Evolutionary conservation across 2,888 invertebrate genomes (phyloP), one percentile per base, ranked within the genome.

Genomic region (Aphodius sticticus): DNA sequence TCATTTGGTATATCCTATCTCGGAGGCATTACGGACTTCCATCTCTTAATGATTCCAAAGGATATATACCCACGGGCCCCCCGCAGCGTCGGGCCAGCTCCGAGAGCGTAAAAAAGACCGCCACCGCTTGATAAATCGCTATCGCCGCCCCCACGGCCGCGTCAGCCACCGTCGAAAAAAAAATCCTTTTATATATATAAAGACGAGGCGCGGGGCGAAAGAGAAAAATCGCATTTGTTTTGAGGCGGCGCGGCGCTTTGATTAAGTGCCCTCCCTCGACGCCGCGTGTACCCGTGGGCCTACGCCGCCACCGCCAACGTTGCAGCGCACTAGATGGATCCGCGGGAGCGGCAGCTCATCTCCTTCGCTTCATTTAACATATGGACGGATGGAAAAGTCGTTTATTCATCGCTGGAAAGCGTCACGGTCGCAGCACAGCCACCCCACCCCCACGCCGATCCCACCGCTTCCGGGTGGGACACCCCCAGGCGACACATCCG

Each of bases 211-310:
- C 36, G n/a, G 74, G 35, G 37, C 74, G 74, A 81, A 81, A 85
- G 85, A 87, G 87, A 88, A 88, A 87, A 88, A 88, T 87, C 87
- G 87, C 86, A 86, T 88, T 88, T 88, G 88, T 88, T 88, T 87
- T 87, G 87, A 87, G 86, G 86, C 86, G 86, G 86, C 85, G 83
- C 84, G 85, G 85, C 84, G 86, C 85, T 86, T 87, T 87, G 87
- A 87, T 87, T 87, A 87, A 87, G 87, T 86, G 87, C 84, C 85
- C 86, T 86, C 86, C 86, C 85, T 85, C 85, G 86, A 85, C 85
- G 84, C 86, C 86, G 86, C 85, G 84, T 86, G 86, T 86, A 86
- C 87, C 85, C 84, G 82, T 84, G 85, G 85, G 74, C 36, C 36
- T 74, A 37, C 85, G 85, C 85, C 85, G 84, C 82, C 74, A n/a